Conservation (phyloP, 92 coral and sea anemone species). For the Isaurus tuberculatus region DNA sequence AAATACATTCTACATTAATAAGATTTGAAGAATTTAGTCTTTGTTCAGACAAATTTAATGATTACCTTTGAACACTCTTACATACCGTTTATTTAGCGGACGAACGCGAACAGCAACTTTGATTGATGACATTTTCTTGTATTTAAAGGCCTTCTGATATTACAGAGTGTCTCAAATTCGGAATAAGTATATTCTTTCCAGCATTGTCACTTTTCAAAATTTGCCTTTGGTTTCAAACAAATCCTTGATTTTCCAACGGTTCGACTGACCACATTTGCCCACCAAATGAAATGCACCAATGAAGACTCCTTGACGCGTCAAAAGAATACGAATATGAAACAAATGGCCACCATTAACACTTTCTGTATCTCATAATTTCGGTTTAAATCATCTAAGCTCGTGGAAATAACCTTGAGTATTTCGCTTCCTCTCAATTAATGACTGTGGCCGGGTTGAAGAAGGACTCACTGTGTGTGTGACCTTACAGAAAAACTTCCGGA, state of each 20-base stretch:
- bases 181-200: not conserved
- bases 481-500: constrained; percentile 3
- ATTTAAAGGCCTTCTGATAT: not conserved
- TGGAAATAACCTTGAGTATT: no score
- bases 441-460: not conserved
- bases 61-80: not conserved
- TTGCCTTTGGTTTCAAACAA: not conserved
- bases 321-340: not conserved
- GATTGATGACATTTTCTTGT: constrained; percentile 27
- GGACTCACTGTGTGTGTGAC: not conserved
- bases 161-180: not conserved
- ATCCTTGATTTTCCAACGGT: not conserved
- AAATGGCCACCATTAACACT: not conserved
- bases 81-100: constrained; percentile 36
- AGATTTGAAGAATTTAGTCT: not conserved
- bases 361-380: not conserved
- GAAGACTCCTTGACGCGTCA: not conserved
- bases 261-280: not conserved
- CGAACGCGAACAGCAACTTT: constrained; percentile 45
- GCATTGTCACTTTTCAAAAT: not conserved
- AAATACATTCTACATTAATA: not conserved
- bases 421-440: no score
- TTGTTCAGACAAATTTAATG: not conserved
- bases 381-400: not conserved
- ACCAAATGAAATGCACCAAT: not conserved